Percentiles rank a stretch among this genome's conserved stretches.
phyloP scores from a whole-genome alignment of 2,797 vertebrate species.

The Sebastes flavidus region DNA sequence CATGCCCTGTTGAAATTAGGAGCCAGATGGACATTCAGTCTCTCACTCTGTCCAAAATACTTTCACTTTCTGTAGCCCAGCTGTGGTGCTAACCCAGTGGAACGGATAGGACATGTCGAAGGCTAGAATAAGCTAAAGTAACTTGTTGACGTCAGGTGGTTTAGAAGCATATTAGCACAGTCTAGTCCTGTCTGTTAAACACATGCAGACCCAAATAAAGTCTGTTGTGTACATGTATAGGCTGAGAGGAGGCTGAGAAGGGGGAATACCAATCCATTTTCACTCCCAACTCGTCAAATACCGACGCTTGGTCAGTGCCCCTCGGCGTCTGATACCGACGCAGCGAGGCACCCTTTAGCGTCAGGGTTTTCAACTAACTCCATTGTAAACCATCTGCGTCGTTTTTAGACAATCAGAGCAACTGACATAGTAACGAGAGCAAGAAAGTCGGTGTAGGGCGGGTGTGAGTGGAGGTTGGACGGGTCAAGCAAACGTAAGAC shows the following conservation, averaged over 20 bases:
- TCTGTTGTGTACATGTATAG: background rate
- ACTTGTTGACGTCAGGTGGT: background rate
- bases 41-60: background rate
- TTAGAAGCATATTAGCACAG: background rate
- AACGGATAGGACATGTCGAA: background rate
- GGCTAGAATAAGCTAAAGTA: background rate
- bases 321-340: background rate
- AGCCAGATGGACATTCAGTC: constrained; percentile 3
- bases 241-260: background rate
- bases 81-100: background rate
- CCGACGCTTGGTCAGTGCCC: background rate
- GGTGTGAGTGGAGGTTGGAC: no score
- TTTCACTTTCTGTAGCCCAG: background rate
- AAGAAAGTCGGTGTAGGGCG: no score
- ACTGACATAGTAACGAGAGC: no score
- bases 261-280: background rate
- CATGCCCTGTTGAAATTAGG: background rate
- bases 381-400: no score
- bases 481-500: no score
- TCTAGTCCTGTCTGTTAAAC: background rate
- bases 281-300: background rate
- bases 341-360: no score
- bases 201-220: background rate
- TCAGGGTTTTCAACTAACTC: no score
- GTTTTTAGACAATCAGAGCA: no score